These are phyloP conservation scores for Nycticebus coucang DNA, from an alignment of 2,113 vertebrate genomes.

Conservation along the genomic window DNA sequence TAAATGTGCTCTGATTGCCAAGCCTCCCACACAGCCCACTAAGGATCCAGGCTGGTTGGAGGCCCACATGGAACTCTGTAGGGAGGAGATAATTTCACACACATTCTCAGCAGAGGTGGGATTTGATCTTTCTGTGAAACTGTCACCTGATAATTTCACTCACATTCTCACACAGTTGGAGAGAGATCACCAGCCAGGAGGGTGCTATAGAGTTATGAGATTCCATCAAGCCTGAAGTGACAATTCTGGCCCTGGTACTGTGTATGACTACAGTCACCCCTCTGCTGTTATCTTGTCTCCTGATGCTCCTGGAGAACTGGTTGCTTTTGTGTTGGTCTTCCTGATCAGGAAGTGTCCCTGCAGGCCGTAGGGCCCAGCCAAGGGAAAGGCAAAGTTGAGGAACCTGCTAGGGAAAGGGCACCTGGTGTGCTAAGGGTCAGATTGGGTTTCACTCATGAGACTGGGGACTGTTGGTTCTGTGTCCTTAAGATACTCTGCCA, in stretches of 20 bases:
- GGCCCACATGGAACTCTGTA: neutral
- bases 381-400: neutral
- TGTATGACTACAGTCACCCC: neutral
- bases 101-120: neutral
- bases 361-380: neutral
- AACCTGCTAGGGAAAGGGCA: neutral
- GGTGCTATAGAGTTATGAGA: neutral
- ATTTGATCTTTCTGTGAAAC: neutral
- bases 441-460: neutral
- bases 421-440: neutral
- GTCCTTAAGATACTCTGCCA: neutral
- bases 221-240: neutral
- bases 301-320: neutral
- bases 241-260: neutral
- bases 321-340: neutral
- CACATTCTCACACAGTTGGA: neutral
- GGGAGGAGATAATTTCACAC: slow-evolving; percentile 63
- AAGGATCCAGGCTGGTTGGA: neutral
- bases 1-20: slow-evolving; percentile 14
- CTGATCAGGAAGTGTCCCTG: neutral
- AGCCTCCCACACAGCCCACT: neutral
- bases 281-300: neutral
- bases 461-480: neutral
- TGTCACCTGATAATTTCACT: neutral
- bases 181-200: neutral